Conservation (phyloP, 2,797 vertebrate genomes). For the Rhinophrynus dorsalis region DNA sequence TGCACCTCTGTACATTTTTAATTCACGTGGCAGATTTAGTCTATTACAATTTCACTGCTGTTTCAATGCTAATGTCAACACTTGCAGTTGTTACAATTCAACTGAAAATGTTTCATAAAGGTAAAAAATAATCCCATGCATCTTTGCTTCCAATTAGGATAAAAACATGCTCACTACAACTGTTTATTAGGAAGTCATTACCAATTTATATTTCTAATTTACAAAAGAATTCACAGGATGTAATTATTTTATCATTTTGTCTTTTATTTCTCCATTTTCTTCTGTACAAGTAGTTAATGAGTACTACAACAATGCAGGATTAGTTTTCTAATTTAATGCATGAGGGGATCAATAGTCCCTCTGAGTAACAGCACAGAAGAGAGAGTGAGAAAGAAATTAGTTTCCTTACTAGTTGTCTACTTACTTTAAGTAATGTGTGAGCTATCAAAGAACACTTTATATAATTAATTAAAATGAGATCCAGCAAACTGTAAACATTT, state of each 20-base stretch:
- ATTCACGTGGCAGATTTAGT: no score
- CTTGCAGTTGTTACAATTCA: not conserved
- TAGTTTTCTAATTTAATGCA: constrained; percentile 53
- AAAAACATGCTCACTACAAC: constrained; percentile 6
- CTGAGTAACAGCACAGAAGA: constrained; percentile 29
- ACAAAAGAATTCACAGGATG: constrained; percentile 40
- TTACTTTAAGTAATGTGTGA: constrained; percentile 53
- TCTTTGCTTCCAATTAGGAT: constrained; percentile 1
- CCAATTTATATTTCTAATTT: constrained; percentile 46
- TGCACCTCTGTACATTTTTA: no score
- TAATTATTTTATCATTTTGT: constrained; percentile 53
- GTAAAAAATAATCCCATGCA: constrained; percentile 14
- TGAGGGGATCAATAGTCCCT: constrained; percentile 44
- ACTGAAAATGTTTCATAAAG: not conserved
- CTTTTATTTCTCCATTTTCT: constrained; percentile 50
- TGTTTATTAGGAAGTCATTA: constrained; percentile 21
- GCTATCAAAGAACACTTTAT: not conserved
- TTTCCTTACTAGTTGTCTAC: constrained; percentile 47
- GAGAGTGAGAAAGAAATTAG: constrained; percentile 46
- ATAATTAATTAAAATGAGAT: not conserved
- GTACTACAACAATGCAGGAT: constrained; percentile 54
- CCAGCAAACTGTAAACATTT: no score
- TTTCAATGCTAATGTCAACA: not conserved
- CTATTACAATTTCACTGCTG: no score
- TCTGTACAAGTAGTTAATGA: constrained; percentile 52